phyloP scores from a whole-genome alignment of 2,113 vertebrate genomes.

The Bufo bufo region DNA sequence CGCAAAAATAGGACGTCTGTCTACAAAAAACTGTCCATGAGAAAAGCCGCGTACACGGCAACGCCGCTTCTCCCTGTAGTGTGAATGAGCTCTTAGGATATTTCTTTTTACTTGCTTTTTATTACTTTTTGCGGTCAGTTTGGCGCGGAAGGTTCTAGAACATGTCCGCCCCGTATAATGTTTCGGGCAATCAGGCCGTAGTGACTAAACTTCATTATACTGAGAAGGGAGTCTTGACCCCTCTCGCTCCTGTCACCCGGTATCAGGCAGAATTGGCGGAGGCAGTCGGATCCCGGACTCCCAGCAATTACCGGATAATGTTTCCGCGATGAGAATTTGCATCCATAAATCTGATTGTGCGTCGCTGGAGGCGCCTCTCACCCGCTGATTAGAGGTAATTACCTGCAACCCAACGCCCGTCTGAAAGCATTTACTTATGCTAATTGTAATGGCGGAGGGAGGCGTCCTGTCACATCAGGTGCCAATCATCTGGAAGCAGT shows the following conservation, averaged over 20 bases:
- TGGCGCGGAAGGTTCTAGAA: too few relatives aligned
- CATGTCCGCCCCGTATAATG: neutral
- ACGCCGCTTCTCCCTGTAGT: too few relatives aligned
- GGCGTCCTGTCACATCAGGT: neutral
- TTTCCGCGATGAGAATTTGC: conserved; percentile 34
- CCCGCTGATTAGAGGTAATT: conserved; percentile 40
- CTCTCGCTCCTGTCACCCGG: neutral
- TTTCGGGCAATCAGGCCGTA: neutral
- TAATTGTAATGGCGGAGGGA: neutral
- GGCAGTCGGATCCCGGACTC: neutral
- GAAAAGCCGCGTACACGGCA: too few relatives aligned
- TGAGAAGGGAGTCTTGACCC: neutral
- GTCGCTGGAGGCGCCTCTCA: conserved; percentile 14
- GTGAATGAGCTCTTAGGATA: too few relatives aligned
- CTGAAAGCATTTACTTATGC: conserved; percentile 23
- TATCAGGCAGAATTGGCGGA: conserved; percentile 7
- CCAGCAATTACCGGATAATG: conserved; percentile 32
- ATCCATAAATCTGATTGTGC: neutral
- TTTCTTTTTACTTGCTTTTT: too few relatives aligned
- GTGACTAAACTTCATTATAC: neutral
- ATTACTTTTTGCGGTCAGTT: too few relatives aligned
- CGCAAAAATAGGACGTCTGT: too few relatives aligned
- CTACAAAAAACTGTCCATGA: too few relatives aligned
- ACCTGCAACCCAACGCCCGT: conserved; percentile 17
- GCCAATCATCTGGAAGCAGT: conserved; percentile 28